Evolutionary conservation across 2,888 invertebrate genomes (phyloP), one percentile per base, ranked within the genome.

Genomic region (Anticlea derivata): DNA sequence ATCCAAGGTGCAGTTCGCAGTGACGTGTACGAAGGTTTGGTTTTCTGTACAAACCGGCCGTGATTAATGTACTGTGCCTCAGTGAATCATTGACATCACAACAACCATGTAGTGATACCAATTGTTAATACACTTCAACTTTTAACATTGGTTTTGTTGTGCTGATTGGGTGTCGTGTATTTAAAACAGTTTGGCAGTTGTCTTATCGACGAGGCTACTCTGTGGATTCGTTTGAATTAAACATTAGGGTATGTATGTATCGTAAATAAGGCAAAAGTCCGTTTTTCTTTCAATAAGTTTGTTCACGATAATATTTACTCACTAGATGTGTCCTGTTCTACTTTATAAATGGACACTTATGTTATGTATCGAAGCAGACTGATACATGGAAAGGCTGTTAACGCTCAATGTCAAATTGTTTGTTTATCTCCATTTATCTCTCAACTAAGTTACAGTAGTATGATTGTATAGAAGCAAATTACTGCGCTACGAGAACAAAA

Each of bases 41-140:
- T 67, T 62, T 68, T 68, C 65, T 60, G 61, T 65, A 66, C 63
- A 66, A 74, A 75, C 73, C 72, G 70, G 68, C 75, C 67, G 65
- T 73, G 66, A 75, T 74, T 67, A 70, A 70, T 70, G 62, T 49
- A 63, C 57, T 68, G 65, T 58, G 72, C 63, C 66, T 69, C 71
- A 70, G 77, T 81, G 79, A 77, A 76, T 80, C 78, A 77, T 74
- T 69, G 71, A 66, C 72, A 70, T 67, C 65, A 58, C 60, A 65
- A 66, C 70, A 61, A 78, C 76, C 75, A 77, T 78, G 72, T 72
- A 65, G 68, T 71, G 76, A 75, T 75, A 72, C 60, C 60, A 69
- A 68, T 66, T 66, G 62, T 66, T 63, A 68, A 67, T 65, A 63
- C 63, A 56, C 61, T 35, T 55, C 43, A 52, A 54, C 49, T 50